Evolutionary conservation across 2,113 vertebrate species (phyloP).

Genomic region (Bubo bubo): DNA sequence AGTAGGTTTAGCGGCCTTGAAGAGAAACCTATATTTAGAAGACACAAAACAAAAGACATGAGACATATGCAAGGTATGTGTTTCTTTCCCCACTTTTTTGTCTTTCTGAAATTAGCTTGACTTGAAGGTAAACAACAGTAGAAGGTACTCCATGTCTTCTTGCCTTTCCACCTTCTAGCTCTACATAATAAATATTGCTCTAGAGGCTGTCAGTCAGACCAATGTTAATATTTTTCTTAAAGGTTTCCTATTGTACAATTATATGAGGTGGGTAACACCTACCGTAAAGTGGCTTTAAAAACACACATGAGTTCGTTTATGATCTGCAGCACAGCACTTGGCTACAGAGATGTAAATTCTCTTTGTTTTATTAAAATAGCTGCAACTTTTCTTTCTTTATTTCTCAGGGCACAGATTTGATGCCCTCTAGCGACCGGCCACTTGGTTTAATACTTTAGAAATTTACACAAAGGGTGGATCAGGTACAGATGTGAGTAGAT

Average conservation of each 20-base stretch:
- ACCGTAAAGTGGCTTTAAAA: not conserved
- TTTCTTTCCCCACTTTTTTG: not conserved
- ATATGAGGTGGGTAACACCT: not conserved
- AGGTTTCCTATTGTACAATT: not conserved
- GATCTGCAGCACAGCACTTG: not conserved
- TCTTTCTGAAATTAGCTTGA: not conserved
- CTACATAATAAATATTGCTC: not conserved
- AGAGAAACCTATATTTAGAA: not conserved
- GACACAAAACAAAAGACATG: not conserved
- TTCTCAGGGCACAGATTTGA: conserved; percentile 35
- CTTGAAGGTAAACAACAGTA: not conserved
- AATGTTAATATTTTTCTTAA: not conserved
- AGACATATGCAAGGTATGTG: not conserved
- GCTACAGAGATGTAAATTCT: not conserved
- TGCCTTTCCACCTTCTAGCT: not conserved
- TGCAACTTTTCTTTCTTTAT: not conserved
- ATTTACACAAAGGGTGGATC: not conserved
- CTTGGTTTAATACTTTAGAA: not conserved
- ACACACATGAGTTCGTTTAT: not conserved
- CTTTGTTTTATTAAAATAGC: not conserved
- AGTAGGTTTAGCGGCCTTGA: not conserved
- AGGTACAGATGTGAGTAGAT: not conserved
- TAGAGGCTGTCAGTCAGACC: not conserved
- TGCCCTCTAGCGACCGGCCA: not conserved
- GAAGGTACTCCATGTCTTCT: not conserved